Conservation (phyloP, 2,797 vertebrate species). For the Artibeus lituratus region DNA sequence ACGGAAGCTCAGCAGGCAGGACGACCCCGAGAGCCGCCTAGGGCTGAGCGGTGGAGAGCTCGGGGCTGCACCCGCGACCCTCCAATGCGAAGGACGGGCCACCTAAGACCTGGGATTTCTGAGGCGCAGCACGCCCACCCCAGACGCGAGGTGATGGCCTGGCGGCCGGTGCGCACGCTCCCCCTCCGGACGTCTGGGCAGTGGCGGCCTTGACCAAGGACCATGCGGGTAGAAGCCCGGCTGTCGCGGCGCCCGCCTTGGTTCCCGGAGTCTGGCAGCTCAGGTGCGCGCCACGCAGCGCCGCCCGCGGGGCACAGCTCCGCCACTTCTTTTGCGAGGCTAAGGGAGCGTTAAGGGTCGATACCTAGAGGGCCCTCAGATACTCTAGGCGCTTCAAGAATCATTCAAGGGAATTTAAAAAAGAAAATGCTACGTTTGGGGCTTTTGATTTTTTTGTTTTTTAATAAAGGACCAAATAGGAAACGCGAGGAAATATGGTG, state of each 20-base stretch:
- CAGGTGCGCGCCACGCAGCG: constrained; percentile 6
- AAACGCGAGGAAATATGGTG: constrained; percentile 32
- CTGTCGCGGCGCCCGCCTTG: neutral
- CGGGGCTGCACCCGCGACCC: neutral
- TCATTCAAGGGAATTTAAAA: neutral
- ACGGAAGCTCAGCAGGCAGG: neutral
- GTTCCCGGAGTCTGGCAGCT: rapidly evolving
- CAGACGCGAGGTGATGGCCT: neutral
- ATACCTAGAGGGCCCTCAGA: neutral
- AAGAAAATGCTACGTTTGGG: neutral
- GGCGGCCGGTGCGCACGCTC: neutral
- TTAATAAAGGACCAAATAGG: neutral
- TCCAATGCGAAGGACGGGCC: neutral
- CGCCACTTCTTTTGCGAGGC: neutral
- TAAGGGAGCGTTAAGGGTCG: neutral
- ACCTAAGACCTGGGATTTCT: neutral
- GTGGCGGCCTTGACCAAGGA: neutral
- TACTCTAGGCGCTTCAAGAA: neutral
- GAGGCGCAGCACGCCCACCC: neutral
- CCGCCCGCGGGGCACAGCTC: neutral
- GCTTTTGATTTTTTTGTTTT: neutral
- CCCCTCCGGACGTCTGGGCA: neutral
- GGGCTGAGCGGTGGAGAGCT: neutral
- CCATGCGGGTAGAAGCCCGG: neutral
- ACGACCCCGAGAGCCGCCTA: neutral